phyloP scores from a whole-genome alignment of 2,888 invertebrate species.

The Heteromyza rotundicornis region DNA sequence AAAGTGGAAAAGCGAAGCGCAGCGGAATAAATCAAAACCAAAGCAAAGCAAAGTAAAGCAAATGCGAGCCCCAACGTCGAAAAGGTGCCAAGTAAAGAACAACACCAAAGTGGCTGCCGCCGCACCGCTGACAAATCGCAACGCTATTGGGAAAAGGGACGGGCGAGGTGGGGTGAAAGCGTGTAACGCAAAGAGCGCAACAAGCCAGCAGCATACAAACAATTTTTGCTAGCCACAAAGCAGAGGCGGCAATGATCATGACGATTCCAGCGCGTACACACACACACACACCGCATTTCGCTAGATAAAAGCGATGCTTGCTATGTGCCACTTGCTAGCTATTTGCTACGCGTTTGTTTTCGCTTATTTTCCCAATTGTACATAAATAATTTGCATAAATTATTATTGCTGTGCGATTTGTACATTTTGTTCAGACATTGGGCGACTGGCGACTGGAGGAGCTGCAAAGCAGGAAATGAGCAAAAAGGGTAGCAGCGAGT shows the following conservation, averaged over 20 bases:
- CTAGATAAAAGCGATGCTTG: background rate
- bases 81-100: background rate
- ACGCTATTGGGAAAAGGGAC: slow-evolving; percentile 5
- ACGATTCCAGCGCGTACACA: slow-evolving; percentile 3
- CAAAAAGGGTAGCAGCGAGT: background rate
- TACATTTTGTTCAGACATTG: background rate
- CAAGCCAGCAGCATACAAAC: slow-evolving; percentile 13
- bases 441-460: background rate
- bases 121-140: slow-evolving; percentile 2
- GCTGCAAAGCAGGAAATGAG: slow-evolving; percentile 12
- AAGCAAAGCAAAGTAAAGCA: background rate
- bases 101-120: background rate
- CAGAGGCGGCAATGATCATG: background rate
- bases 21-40: background rate
- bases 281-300: background rate
- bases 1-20: background rate
- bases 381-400: slow-evolving; percentile 28
- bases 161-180: slow-evolving; percentile 5
- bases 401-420: slow-evolving; percentile 17
- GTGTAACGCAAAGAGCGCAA: slow-evolving; percentile 7
- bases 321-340: slow-evolving; percentile 5
- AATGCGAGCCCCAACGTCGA: background rate
- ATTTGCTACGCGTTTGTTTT: background rate
- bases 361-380: slow-evolving; percentile 13
- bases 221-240: background rate